A percentile compares a stretch with the other conserved stretches of the same genome.
Evolutionary conservation across 2,888 invertebrate species (phyloP).

Genomic region (Baccha elongata): DNA sequence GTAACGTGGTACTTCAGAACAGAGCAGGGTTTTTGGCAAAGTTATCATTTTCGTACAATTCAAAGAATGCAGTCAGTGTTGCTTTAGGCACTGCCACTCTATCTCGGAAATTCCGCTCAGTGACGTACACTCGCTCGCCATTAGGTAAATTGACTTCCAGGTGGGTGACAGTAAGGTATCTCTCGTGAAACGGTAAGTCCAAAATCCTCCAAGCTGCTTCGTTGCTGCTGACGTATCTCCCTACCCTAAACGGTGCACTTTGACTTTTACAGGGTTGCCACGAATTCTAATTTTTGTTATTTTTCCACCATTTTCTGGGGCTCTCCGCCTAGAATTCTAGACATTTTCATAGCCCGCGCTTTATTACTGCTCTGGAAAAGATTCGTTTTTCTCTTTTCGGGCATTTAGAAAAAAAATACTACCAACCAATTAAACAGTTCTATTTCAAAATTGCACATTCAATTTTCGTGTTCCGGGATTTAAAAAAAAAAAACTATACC

Average conservation of each 20-base stretch:
- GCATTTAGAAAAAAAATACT: too few species aligned
- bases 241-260: neutral
- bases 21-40: slow-evolving; percentile 27
- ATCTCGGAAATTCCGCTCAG: slow-evolving; percentile 20
- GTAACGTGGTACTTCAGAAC: slow-evolving; percentile 16
- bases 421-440: too few species aligned
- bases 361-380: too few species aligned
- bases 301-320: neutral
- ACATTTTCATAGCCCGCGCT: too few species aligned
- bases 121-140: slow-evolving; percentile 30
- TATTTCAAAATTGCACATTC: too few species aligned
- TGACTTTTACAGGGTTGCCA: neutral
- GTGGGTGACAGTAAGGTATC: slow-evolving; percentile 5
- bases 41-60: slow-evolving; percentile 7
- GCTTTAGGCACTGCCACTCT: neutral
- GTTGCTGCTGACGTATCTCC: slow-evolving; percentile 13
- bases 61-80: slow-evolving; percentile 15
- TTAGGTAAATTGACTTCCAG: slow-evolving; percentile 1
- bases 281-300: neutral
- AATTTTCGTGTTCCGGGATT: too few species aligned
- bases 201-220: slow-evolving; percentile 3
- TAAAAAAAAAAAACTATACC: too few species aligned
- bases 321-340: neutral
- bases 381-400: too few species aligned
- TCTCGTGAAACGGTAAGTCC: too few species aligned